A percentile compares a stretch with the other conserved stretches of the same genome.
Evolutionary conservation across 2,888 invertebrate species (phyloP).

Genomic region (Apamea monoglypha): DNA sequence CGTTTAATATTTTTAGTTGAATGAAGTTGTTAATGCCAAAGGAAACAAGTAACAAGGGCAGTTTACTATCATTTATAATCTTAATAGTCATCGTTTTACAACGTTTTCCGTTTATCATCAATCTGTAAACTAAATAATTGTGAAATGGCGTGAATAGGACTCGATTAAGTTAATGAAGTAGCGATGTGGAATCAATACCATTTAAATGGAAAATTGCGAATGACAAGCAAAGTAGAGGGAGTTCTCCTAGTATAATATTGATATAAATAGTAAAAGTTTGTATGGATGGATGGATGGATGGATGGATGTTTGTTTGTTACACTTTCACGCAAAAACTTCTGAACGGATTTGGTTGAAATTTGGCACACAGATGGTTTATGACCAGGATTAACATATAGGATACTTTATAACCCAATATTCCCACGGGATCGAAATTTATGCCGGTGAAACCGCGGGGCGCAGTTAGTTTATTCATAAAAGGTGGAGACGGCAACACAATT

Average conservation of each 20-base stretch:
- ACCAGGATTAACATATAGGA: too few relatives aligned
- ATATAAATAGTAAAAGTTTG: too few relatives aligned
- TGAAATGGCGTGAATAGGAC: constrained; percentile 48
- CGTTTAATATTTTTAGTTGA: background rate
- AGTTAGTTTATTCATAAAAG: background rate
- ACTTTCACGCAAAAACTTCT: too few relatives aligned
- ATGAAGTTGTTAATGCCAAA: constrained; percentile 16
- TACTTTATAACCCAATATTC: too few relatives aligned
- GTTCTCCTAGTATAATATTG: too few relatives aligned
- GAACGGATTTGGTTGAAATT: too few relatives aligned
- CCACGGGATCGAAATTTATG: too few relatives aligned
- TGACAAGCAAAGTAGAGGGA: constrained; percentile 15
- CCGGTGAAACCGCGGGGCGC: too few relatives aligned
- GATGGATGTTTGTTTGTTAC: too few relatives aligned
- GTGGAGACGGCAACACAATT: background rate
- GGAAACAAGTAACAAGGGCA: constrained; percentile 30
- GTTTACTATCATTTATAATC: constrained; percentile 33
- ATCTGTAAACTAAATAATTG: constrained; percentile 48
- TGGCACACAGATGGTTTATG: too few relatives aligned
- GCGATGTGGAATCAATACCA: constrained; percentile 23
- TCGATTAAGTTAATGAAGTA: constrained; percentile 6
- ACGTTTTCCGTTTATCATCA: constrained; percentile 34
- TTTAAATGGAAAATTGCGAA: constrained; percentile 24
- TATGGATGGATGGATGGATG: too few relatives aligned
- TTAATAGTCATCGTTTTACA: constrained; percentile 27